Evolutionary conservation across 1,140 invertebrate species (phyloP).

Genomic region (Atta colombica): DNA sequence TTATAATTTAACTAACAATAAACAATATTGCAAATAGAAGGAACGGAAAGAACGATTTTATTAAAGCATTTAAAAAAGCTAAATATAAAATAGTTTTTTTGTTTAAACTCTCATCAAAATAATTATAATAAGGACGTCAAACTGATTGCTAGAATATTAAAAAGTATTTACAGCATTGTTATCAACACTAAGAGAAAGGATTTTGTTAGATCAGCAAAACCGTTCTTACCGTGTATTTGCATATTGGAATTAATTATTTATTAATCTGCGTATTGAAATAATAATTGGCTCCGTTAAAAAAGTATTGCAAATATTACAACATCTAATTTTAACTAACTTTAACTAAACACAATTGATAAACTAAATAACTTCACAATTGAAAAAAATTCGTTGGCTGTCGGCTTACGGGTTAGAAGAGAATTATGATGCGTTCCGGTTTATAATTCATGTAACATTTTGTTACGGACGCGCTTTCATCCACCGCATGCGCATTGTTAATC

Average conservation of each 20-base stretch:
- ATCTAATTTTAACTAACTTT: background rate
- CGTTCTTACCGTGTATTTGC: background rate
- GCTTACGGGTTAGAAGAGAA: conserved; percentile 28
- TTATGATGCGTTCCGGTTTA: conserved; percentile 47
- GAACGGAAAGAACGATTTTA: too few relatives aligned
- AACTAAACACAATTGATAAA: background rate
- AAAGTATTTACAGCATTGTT: too few relatives aligned
- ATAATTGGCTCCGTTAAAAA: background rate
- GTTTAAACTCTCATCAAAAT: too few relatives aligned
- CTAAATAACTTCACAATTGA: too few relatives aligned
- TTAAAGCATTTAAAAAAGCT: too few relatives aligned
- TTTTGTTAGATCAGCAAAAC: too few relatives aligned
- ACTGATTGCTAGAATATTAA: too few relatives aligned
- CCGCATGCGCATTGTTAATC: conserved; percentile 70
- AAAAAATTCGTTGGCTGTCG: conserved; percentile 3
- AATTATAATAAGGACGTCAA: too few relatives aligned
- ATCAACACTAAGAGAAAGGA: too few relatives aligned
- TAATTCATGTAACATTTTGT: conserved; percentile 71
- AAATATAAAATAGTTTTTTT: too few relatives aligned
- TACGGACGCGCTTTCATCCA: conserved; percentile 55
- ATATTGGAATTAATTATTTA: background rate
- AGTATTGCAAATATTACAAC: background rate
- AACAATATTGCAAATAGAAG: background rate
- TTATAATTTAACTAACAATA: background rate
- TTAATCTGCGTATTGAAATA: background rate